phyloP scores from a whole-genome alignment of 2,888 invertebrate species.

The Ametastegia equiseti region DNA sequence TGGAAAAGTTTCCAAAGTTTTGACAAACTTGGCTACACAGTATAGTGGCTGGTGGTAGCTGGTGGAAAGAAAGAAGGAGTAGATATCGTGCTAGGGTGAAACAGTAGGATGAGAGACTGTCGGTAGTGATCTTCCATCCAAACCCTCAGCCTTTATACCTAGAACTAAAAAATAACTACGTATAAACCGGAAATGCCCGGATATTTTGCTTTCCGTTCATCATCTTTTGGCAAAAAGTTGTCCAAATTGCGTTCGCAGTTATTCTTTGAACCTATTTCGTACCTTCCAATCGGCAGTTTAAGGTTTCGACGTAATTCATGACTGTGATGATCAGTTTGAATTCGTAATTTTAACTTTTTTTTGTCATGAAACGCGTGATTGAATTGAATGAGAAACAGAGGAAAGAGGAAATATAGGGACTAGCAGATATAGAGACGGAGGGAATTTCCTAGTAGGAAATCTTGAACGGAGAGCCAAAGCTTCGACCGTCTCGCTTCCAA shows the following conservation, averaged over 20 bases:
- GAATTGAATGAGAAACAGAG: background rate
- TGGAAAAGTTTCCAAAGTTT: conserved; percentile 40
- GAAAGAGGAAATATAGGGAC: background rate
- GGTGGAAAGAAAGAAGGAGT: background rate
- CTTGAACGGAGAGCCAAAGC: conserved; percentile 23
- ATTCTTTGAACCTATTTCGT: background rate
- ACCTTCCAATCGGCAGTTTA: background rate
- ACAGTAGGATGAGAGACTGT: background rate
- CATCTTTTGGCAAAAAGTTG: background rate
- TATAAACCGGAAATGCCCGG: background rate
- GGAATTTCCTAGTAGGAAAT: conserved; percentile 15
- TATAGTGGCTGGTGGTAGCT: background rate
- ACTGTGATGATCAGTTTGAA: background rate
- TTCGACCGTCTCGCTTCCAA: conserved; percentile 25
- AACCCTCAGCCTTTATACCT: background rate
- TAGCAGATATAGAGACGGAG: background rate
- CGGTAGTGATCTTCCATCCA: background rate
- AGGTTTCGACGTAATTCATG: background rate
- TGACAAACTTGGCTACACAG: conserved; percentile 17
- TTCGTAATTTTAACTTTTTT: too few species aligned
- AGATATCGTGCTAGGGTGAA: background rate
- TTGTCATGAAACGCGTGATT: background rate
- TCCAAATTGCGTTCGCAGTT: background rate
- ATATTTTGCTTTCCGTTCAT: background rate
- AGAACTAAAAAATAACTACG: background rate